Evolutionary conservation across 92 coral and sea anemone species (phyloP).

Genomic region (Montipora capitata): DNA sequence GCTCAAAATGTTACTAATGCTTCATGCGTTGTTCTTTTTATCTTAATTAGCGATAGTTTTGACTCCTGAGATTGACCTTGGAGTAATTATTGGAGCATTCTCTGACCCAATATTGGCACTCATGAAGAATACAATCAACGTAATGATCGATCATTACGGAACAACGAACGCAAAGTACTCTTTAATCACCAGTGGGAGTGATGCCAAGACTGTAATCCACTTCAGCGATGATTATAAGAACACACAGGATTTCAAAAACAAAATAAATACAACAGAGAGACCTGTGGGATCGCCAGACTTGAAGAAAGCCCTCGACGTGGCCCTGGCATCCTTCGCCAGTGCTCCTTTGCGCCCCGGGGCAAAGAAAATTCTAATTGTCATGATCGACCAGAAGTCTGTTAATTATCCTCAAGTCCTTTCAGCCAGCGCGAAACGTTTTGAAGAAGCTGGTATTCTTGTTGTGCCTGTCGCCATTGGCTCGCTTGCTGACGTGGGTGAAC

Average conservation of each 20-base stretch:
- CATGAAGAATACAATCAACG: constrained; percentile 67
- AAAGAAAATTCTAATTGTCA: constrained; percentile 68
- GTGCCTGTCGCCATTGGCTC: constrained; percentile 74
- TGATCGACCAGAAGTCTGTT: constrained; percentile 67
- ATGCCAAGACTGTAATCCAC: constrained; percentile 34
- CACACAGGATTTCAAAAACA: constrained; percentile 22
- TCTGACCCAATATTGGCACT: constrained; percentile 63
- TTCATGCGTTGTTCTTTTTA: not conserved
- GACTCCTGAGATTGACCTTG: constrained; percentile 65
- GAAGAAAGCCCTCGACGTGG: constrained; percentile 67
- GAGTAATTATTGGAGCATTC: constrained; percentile 71
- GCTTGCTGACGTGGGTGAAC: constrained; percentile 54
- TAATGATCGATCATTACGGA: constrained; percentile 67
- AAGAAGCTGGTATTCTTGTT: constrained; percentile 64
- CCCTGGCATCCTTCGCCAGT: constrained; percentile 53
- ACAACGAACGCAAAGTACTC: constrained; percentile 65
- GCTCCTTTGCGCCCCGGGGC: constrained; percentile 67
- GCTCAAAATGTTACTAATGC: too few relatives aligned
- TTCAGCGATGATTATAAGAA: constrained; percentile 62
- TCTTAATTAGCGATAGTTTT: not conserved
- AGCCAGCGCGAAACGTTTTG: constrained; percentile 43
- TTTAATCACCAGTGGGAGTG: constrained; percentile 72
- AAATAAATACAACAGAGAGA: constrained; percentile 23
- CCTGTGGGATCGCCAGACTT: constrained; percentile 70
- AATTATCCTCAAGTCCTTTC: constrained; percentile 61